A percentile compares a stretch with the other conserved stretches of the same genome.
Evolutionary conservation across 2,888 invertebrate species (phyloP).

Genomic region (Drosophila barbarae): DNA sequence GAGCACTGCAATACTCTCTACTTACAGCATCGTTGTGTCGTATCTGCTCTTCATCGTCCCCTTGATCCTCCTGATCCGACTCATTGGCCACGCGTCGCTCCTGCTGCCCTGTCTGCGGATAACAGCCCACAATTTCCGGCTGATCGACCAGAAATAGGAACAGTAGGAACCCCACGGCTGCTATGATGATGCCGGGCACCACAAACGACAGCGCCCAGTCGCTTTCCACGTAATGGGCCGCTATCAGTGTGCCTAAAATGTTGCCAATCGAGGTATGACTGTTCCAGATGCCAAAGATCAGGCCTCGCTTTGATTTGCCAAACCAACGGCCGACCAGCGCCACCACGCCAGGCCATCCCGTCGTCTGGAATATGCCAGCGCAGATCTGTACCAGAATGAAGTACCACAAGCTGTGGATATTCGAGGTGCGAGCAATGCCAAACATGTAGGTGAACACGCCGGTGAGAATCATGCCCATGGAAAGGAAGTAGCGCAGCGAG

Average conservation of each 20-base stretch:
- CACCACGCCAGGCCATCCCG: conserved; percentile 97
- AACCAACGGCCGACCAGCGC: conserved; percentile 97
- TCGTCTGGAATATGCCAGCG: conserved; percentile 93
- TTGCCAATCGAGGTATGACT: conserved; percentile 98
- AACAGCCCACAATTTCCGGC: conserved; percentile 86
- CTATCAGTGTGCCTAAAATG: conserved; percentile 93
- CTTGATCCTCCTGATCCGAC: conserved; percentile 78
- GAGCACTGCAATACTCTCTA: conserved; percentile 3
- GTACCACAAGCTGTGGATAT: conserved; percentile 90
- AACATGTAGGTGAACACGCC: conserved; percentile 93
- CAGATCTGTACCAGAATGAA: conserved; percentile 92
- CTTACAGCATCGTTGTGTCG: conserved; percentile 57
- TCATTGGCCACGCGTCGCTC: conserved; percentile 63
- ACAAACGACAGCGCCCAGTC: conserved; percentile 96
- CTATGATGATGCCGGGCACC: conserved; percentile 92
- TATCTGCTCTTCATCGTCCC: conserved; percentile 53
- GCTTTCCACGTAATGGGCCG: conserved; percentile 89
- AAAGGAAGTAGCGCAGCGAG: conserved; percentile 93
- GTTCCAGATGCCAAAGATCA: conserved; percentile 98
- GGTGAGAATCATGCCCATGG: conserved; percentile 93
- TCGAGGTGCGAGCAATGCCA: conserved; percentile 90
- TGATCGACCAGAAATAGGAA: conserved; percentile 92
- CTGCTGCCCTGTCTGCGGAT: conserved; percentile 52
- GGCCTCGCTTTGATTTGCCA: conserved; percentile 92
- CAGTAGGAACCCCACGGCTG: conserved; percentile 84